phyloP scores from a whole-genome alignment of 2,113 vertebrate genomes.

The Oreotrochilus melanogaster region DNA sequence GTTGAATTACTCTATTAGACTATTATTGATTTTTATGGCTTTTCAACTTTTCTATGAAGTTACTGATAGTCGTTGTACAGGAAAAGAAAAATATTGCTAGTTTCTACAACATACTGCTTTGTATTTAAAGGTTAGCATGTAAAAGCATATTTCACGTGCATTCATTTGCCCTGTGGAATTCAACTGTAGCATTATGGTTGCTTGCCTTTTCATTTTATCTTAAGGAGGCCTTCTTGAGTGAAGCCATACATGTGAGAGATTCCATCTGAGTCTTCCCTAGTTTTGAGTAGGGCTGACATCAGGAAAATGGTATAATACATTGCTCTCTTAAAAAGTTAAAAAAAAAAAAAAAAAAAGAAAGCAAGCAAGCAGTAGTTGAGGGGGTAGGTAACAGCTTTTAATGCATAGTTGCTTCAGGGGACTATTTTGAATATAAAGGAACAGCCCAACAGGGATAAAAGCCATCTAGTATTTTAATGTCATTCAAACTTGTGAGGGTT shows the following conservation, averaged over 20 bases:
- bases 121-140: not conserved
- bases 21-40: not conserved
- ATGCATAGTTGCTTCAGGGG: not conserved
- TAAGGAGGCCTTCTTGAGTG: not conserved
- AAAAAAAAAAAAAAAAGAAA: not conserved
- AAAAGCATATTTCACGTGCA: fast-evolving
- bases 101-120: not conserved
- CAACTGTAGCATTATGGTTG: not conserved
- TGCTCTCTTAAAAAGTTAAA: not conserved
- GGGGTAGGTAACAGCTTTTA: not conserved
- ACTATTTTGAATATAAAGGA: not conserved
- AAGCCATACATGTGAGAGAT: not conserved
- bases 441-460: not conserved
- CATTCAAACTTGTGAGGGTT: not conserved
- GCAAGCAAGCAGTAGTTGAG: not conserved
- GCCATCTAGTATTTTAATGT: not conserved
- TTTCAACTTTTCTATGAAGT: not conserved
- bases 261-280: not conserved
- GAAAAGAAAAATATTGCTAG: not conserved
- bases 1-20: not conserved
- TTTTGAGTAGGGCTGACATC: not conserved
- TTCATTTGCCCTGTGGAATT: not conserved
- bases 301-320: not conserved
- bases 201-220: not conserved
- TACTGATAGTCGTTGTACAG: not conserved